A percentile compares a stretch with the other conserved stretches of the same genome.
These are phyloP conservation scores for Protonemura montana DNA, from an alignment of 2,888 invertebrate genomes.

Conservation along the genomic window DNA sequence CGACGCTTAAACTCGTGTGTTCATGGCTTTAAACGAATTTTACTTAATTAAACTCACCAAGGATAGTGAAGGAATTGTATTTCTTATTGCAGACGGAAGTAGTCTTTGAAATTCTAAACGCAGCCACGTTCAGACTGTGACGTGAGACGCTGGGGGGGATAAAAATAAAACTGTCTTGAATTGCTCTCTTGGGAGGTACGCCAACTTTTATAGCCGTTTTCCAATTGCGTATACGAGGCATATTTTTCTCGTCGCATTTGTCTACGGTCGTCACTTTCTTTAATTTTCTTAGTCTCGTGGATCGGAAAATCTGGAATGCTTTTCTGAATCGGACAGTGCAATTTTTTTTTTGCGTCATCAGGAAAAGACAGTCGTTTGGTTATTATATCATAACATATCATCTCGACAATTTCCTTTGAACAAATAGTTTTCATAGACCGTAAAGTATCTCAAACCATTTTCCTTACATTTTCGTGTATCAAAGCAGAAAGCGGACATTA, in stretches of 20 bases:
- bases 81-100: background rate
- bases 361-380: background rate
- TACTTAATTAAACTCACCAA: background rate
- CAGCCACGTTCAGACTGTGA: background rate
- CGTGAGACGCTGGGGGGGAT: background rate
- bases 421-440: too few species aligned
- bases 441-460: too few species aligned
- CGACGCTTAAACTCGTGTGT: background rate
- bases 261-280: background rate
- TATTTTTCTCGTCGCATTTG: background rate
- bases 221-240: background rate
- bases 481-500: background rate
- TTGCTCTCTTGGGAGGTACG: background rate
- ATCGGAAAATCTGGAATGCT: too few species aligned
- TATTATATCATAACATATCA: too few species aligned
- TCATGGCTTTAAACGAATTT: background rate
- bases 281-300: too few species aligned
- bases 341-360: background rate
- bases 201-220: background rate
- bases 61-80: background rate
- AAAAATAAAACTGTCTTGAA: background rate
- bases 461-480: too few species aligned
- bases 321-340: background rate
- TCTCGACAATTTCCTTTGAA: too few species aligned
- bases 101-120: conserved; percentile 7